These are phyloP conservation scores for Chaenogobius annularis DNA, from an alignment of 2,113 vertebrate species.

Conservation along the genomic window DNA sequence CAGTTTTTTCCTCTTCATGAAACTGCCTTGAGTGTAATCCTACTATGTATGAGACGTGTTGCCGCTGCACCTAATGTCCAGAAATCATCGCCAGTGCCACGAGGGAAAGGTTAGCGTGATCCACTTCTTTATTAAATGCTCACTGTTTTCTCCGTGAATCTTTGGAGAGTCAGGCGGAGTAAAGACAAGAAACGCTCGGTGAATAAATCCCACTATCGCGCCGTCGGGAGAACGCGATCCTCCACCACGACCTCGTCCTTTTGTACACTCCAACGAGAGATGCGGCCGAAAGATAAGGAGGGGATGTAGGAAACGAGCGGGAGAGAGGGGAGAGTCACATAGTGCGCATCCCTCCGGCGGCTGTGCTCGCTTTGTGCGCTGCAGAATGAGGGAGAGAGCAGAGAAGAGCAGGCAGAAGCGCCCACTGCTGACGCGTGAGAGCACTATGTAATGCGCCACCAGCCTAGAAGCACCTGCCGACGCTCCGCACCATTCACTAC, in stretches of 20 bases:
- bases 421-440: constrained; percentile 69
- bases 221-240: constrained; percentile 9
- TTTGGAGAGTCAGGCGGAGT: not conserved
- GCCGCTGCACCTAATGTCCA: constrained; percentile 9
- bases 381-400: constrained; percentile 32
- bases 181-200: constrained; percentile 13
- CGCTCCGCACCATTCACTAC: not conserved
- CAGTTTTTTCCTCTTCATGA: constrained; percentile 61
- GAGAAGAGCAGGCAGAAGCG: constrained; percentile 31
- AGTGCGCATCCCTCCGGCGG: constrained; percentile 56
- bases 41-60: constrained; percentile 19
- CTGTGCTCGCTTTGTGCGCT: constrained; percentile 68
- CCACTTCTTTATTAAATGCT: not conserved
- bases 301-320: constrained; percentile 38
- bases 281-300: constrained; percentile 49
- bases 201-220: constrained; percentile 50
- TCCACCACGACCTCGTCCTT: constrained; percentile 38
- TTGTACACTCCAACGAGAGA: constrained; percentile 41
- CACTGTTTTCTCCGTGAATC: not conserved
- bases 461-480: constrained; percentile 42
- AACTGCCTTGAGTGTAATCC: constrained; percentile 57
- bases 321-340: constrained; percentile 37
- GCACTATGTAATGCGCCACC: constrained; percentile 69
- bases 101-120: constrained; percentile 10
- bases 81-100: constrained; percentile 29